Conservation (phyloP, 2,888 invertebrate species). For the Caenorhabditis sp. region DNA sequence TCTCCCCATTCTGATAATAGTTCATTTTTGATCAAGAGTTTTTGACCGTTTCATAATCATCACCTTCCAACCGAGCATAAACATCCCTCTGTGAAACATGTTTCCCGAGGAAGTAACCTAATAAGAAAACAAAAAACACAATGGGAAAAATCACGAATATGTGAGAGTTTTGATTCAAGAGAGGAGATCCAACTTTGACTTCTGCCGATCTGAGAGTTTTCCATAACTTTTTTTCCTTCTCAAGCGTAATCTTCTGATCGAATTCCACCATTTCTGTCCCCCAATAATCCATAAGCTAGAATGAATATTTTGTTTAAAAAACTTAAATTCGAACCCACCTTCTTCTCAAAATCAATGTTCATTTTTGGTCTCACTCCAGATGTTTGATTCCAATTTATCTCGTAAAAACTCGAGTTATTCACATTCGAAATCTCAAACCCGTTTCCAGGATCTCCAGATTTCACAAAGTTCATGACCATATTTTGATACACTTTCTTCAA, state of each 20-base stretch:
- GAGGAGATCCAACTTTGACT: background rate
- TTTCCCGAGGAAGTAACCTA: slow-evolving; percentile 24
- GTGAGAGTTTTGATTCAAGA: background rate
- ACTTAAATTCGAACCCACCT: background rate
- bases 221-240: background rate
- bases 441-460: slow-evolving; percentile 54
- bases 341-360: slow-evolving; percentile 40
- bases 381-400: slow-evolving; percentile 51
- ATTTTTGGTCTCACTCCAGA: slow-evolving; percentile 41
- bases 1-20: background rate
- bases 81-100: slow-evolving; percentile 3
- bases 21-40: slow-evolving; percentile 4
- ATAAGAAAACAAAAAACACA: slow-evolving; percentile 8
- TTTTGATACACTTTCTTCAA: slow-evolving; percentile 58
- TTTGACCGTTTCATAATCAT: slow-evolving; percentile 24
- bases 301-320: background rate
- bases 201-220: background rate
- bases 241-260: slow-evolving; percentile 26
- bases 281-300: slow-evolving; percentile 54
- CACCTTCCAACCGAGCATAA: slow-evolving; percentile 50
- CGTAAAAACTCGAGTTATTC: slow-evolving; percentile 35
- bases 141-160: slow-evolving; percentile 8
- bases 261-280: slow-evolving; percentile 35
- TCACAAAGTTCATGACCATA: slow-evolving; percentile 62
- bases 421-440: slow-evolving; percentile 14